phyloP scores from a whole-genome alignment of 2,113 vertebrate genomes.

The Aphyosemion australe region DNA sequence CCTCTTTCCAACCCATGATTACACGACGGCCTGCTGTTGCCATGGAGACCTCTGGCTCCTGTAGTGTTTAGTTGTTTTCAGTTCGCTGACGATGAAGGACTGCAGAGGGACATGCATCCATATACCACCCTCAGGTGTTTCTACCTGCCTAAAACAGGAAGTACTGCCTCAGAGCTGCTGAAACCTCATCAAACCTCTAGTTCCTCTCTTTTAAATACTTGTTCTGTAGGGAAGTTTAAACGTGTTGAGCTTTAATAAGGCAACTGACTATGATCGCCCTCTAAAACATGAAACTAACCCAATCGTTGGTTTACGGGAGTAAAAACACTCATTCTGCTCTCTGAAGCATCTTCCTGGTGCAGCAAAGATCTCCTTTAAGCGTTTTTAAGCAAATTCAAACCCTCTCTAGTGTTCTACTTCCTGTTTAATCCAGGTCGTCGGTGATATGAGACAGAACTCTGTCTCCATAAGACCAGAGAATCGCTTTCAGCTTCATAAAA shows the following conservation, averaged over 20 bases:
- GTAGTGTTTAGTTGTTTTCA: neutral
- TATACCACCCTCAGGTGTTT: neutral
- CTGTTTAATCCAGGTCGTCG: constrained; percentile 2
- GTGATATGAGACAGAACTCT: constrained; percentile 10
- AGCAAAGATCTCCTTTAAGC: neutral
- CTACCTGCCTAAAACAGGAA: neutral
- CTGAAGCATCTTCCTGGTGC: neutral
- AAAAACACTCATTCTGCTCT: neutral
- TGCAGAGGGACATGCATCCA: neutral
- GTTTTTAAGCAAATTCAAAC: neutral
- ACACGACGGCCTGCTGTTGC: neutral
- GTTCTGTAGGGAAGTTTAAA: neutral
- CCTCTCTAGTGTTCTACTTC: neutral
- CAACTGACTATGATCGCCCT: no score
- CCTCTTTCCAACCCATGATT: constrained; percentile 34
- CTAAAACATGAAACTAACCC: neutral
- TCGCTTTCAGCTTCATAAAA: constrained; percentile 34
- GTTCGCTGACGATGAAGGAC: constrained; percentile 1
- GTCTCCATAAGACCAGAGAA: constrained; percentile 19
- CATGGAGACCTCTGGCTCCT: constrained; percentile 4
- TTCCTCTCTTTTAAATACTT: neutral
- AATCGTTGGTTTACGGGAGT: neutral
- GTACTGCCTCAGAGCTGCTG: neutral
- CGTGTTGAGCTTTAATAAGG: neutral
- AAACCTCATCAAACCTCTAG: neutral